These are phyloP conservation scores for Phrynocephalus versicolor DNA, from an alignment of 2,113 vertebrate genomes.

Conservation along the genomic window DNA sequence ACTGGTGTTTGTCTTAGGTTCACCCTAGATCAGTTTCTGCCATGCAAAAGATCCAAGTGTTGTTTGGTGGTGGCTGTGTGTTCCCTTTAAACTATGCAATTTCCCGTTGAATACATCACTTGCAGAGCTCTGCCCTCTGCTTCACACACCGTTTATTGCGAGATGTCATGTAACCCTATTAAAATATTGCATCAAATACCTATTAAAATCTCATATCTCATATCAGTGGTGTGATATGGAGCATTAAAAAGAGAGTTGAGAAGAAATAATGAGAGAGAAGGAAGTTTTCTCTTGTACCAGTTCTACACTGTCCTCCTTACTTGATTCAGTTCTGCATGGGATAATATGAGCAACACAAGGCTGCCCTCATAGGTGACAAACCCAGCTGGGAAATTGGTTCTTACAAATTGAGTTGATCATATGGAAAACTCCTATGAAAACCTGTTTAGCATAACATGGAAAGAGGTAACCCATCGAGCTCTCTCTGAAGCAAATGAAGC, in stretches of 20 bases:
- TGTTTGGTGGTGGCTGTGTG: background rate
- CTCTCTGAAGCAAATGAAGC: background rate
- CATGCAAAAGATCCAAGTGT: background rate
- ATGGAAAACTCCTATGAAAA: too few relatives aligned
- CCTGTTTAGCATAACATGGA: background rate
- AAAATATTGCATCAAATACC: background rate
- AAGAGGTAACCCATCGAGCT: background rate
- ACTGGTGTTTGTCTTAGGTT: background rate
- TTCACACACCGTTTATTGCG: background rate
- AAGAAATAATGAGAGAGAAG: too few relatives aligned
- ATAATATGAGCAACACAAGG: background rate
- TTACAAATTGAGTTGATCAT: background rate
- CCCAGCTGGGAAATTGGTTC: background rate
- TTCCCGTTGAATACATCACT: background rate
- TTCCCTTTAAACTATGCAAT: background rate
- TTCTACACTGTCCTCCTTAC: background rate
- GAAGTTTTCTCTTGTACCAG: background rate
- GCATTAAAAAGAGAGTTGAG: too few relatives aligned
- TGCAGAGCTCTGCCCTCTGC: background rate
- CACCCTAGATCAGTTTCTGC: background rate
- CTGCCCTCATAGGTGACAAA: background rate
- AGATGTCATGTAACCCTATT: background rate
- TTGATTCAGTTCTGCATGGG: too few relatives aligned
- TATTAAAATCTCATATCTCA: too few relatives aligned
- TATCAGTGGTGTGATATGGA: too few relatives aligned